These are phyloP conservation scores for Meliscaeva auricollis DNA, from an alignment of 2,888 invertebrate genomes.

Conservation along the genomic window DNA sequence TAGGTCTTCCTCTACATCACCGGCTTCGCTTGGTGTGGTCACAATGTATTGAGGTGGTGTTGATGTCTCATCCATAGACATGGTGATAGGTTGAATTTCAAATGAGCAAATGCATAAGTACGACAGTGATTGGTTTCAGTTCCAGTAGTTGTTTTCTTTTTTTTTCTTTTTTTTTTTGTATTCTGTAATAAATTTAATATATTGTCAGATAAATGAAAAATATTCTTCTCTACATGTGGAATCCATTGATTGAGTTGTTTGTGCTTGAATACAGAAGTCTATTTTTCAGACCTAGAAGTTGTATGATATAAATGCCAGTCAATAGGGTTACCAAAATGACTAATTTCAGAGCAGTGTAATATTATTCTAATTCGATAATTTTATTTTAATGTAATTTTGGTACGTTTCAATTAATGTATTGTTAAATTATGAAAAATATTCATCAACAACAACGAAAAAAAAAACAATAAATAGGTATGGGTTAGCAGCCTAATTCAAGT, in stretches of 20 bases:
- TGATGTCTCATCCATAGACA: constrained; percentile 78
- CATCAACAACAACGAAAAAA: too few species aligned
- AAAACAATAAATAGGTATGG: too few species aligned
- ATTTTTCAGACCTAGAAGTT: neutral
- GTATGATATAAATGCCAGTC: too few species aligned
- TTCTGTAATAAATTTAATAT: constrained; percentile 56
- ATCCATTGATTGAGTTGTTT: constrained; percentile 61
- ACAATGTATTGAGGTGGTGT: constrained; percentile 83
- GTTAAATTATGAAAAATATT: too few species aligned
- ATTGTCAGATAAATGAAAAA: constrained; percentile 26
- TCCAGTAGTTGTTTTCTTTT: constrained; percentile 1
- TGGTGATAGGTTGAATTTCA: constrained; percentile 68
- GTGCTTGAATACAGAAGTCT: too few species aligned
- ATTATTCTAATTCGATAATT: too few species aligned
- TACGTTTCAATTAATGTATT: too few species aligned
- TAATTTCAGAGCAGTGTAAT: too few species aligned
- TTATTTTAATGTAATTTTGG: too few species aligned
- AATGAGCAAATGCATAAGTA: constrained; percentile 69
- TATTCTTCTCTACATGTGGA: constrained; percentile 25
- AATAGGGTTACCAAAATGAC: constrained; percentile 5
- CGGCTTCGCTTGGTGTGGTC: constrained; percentile 83
- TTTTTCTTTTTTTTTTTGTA: neutral
- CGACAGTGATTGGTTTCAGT: constrained; percentile 25
- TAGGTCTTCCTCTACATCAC: constrained; percentile 81
- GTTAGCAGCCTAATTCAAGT: too few species aligned